Base-by-base conservation (phyloP, 2,797 vertebrate genomes). In the Enteromius trimaculatus region DNA sequence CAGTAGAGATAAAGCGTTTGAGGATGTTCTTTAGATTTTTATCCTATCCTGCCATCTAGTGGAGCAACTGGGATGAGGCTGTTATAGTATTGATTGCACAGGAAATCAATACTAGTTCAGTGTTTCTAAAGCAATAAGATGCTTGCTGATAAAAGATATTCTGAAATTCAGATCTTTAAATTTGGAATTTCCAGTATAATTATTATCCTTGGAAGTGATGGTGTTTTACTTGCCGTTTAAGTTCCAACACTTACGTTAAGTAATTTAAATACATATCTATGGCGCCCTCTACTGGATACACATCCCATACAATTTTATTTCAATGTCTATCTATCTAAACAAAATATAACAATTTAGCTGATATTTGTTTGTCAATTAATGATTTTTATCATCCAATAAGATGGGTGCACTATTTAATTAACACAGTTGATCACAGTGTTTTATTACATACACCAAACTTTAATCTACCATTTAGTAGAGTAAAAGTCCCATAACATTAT, bases 11-110 rank as follows among this genome's bases (percentile, higher is more conserved):
- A 26, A 9, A 44, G 1, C 13, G 23, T 13, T 21, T 42, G 9
- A 29, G 19, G 19, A 55, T 17, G 17, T 34, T 72, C 19, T 31
- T 37, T 37, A 37, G 37, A 17, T 58, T 29, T n/a, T 23, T 53
- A 19, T 49, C 23, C 14, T 34, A 69, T 83, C 19, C 49, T 77
- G 26, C 19, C 37, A 55, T 77, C 74, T 70, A 37, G 75, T 83
- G 75, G 53, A 60, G 26, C 8, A 55, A 21, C 4, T 29, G 6
- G 10, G n/a, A 7, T 42, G 1, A 44, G 14, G 11, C 11, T 29
- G 11, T 29, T n/a, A 16, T 58, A 23, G 4, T 17, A 31, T 60
- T 21, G 13, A 42, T 31, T 21, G 7, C 39, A 14, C 11, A 13
- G 19, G 11, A 77, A 6, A 44, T 31, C 0, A 21, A 64, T 39